Conservation (phyloP, 2,797 vertebrate species). For the Novumbra hubbsi region DNA sequence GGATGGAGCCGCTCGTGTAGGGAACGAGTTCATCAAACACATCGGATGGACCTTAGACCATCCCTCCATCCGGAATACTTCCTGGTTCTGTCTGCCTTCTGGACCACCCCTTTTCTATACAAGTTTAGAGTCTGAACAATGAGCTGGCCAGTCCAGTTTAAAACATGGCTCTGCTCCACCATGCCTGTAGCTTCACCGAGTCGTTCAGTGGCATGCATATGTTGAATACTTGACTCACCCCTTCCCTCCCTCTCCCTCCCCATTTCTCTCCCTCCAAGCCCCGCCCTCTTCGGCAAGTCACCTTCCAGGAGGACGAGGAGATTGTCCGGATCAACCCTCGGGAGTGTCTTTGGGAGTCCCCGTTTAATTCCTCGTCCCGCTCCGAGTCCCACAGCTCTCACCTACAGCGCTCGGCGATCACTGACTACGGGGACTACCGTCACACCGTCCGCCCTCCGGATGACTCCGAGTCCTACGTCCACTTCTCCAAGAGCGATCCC, state of each 20-base stretch:
- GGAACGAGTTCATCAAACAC: no score
- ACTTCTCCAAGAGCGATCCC: conserved; percentile 87
- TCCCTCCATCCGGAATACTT: no score
- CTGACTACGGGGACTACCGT: conserved; percentile 95
- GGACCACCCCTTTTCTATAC: no score
- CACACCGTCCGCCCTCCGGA: conserved; percentile 82
- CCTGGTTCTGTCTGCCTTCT: no score
- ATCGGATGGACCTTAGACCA: no score
- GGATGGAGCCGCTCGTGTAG: no score
- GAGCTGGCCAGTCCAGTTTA: no score
- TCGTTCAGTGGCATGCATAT: background rate
- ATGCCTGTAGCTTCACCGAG: background rate
- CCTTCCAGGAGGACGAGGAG: conserved; percentile 93
- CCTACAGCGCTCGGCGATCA: conserved; percentile 85
- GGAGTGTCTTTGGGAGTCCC: conserved; percentile 84
- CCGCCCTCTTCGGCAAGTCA: conserved; percentile 84
- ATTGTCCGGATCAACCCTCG: conserved; percentile 97
- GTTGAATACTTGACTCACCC: background rate
- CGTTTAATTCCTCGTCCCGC: conserved; percentile 41
- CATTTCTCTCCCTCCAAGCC: conserved; percentile 33
- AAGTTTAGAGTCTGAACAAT: no score
- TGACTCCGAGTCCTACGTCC: conserved; percentile 87
- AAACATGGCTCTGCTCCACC: background rate
- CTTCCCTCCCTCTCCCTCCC: background rate
- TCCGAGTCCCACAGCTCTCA: conserved; percentile 38